phyloP scores from a whole-genome alignment of 2,797 vertebrate species.

The Labroides dimidiatus region DNA sequence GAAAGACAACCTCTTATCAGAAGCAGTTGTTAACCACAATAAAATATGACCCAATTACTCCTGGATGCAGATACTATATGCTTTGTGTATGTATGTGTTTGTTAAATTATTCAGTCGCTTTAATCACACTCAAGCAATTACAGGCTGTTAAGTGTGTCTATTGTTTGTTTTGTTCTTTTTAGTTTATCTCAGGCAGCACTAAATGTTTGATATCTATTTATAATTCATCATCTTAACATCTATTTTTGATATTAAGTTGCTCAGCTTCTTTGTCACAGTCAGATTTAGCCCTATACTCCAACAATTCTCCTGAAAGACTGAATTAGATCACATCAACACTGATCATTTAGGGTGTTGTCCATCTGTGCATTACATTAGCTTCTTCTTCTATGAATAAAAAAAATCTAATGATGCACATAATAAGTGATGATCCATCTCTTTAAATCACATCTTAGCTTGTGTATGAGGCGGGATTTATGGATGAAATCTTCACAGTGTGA shows the following conservation, averaged over 20 bases:
- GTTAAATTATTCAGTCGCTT: constrained; percentile 2
- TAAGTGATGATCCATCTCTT: neutral
- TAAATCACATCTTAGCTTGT: neutral
- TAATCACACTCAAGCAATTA: neutral
- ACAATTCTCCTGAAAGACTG: constrained; percentile 23
- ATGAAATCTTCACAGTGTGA: neutral
- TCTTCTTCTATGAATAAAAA: constrained; percentile 5
- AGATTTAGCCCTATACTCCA: constrained; percentile 13
- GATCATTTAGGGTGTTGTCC: constrained; percentile 12
- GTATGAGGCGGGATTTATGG: constrained; percentile 1
- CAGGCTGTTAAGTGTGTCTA: neutral
- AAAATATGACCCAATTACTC: neutral
- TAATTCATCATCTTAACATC: constrained; percentile 35
- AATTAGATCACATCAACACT: constrained; percentile 18
- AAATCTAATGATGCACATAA: neutral
- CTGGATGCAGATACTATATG: neutral
- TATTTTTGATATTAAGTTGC: constrained; percentile 50
- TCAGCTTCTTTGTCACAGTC: constrained; percentile 18
- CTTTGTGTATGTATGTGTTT: neutral
- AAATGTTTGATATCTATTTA: constrained; percentile 44
- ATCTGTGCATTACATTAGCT: constrained; percentile 1
- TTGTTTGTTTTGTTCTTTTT: constrained; percentile 25
- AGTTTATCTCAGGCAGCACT: constrained; percentile 20
- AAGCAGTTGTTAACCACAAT: constrained; percentile 9
- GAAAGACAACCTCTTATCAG: constrained; percentile 21